A percentile compares a stretch with the other conserved stretches of the same genome.
Conservation (phyloP, 2,113 vertebrate genomes). For the Misgurnus anguillicaudatus region DNA sequence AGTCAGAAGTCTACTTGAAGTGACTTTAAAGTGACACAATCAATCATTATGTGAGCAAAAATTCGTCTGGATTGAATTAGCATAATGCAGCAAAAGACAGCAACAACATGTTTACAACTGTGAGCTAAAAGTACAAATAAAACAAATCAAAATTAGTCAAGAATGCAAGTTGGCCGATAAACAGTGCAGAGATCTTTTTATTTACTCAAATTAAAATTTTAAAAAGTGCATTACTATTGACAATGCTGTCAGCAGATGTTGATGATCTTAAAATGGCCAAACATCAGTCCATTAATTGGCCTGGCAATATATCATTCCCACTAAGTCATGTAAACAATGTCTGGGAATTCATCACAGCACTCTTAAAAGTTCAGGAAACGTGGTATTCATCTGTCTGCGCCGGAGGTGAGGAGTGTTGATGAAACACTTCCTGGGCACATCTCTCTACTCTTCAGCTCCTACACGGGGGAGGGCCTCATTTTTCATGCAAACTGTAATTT, state of each 20-base stretch:
- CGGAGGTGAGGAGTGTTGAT: slow-evolving; percentile 35
- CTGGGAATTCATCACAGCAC: slow-evolving; percentile 9
- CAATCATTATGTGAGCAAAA: neutral
- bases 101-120: no score
- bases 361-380: neutral
- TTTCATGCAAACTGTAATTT: slow-evolving; percentile 81
- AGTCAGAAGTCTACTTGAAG: neutral
- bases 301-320: neutral
- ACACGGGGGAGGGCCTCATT: slow-evolving; percentile 76
- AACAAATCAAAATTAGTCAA: no score
- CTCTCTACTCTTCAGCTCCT: slow-evolving; percentile 40
- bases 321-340: neutral
- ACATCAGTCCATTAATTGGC: neutral
- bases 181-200: neutral
- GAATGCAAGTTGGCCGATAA: neutral
- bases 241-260: neutral
- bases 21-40: neutral
- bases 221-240: neutral
- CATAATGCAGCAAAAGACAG: no score
- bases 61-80: neutral
- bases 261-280: neutral
- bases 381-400: slow-evolving; percentile 12
- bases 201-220: neutral
- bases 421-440: slow-evolving; percentile 39
- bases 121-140: no score